Evolutionary conservation across 2,888 invertebrate species (phyloP).

Genomic region (Lycia hirtaria): DNA sequence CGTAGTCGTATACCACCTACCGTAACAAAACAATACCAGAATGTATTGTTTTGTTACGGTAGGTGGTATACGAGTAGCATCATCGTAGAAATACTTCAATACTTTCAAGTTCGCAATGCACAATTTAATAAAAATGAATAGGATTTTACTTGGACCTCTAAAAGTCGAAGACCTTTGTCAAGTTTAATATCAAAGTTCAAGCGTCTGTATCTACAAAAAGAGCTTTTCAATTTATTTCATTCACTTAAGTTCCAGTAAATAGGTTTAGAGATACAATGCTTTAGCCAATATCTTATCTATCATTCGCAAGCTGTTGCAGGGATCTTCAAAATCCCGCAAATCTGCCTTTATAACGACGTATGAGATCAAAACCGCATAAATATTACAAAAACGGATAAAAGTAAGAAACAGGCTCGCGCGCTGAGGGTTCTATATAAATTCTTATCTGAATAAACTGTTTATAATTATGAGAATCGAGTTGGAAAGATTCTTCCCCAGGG

Average conservation of each 20-base stretch:
- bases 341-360: not conserved
- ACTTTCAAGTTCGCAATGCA: too few species aligned
- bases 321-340: not conserved
- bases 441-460: too few species aligned
- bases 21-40: too few species aligned
- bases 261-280: not conserved
- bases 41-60: too few species aligned
- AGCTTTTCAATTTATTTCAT: slow-evolving; percentile 3
- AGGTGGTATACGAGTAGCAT: too few species aligned
- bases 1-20: too few species aligned
- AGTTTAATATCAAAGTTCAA: not conserved
- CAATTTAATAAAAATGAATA: not conserved
- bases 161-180: slow-evolving; percentile 3
- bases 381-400: not conserved
- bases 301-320: not conserved
- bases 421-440: too few species aligned
- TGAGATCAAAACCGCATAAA: not conserved
- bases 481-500: too few species aligned
- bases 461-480: too few species aligned
- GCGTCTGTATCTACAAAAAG: not conserved
- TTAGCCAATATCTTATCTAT: not conserved
- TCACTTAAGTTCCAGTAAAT: not conserved
- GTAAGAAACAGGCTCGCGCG: too few species aligned
- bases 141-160: not conserved
- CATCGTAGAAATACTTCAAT: too few species aligned